Evolutionary conservation across 2,797 vertebrate species (phyloP).

Genomic region (Coluber constrictor): DNA sequence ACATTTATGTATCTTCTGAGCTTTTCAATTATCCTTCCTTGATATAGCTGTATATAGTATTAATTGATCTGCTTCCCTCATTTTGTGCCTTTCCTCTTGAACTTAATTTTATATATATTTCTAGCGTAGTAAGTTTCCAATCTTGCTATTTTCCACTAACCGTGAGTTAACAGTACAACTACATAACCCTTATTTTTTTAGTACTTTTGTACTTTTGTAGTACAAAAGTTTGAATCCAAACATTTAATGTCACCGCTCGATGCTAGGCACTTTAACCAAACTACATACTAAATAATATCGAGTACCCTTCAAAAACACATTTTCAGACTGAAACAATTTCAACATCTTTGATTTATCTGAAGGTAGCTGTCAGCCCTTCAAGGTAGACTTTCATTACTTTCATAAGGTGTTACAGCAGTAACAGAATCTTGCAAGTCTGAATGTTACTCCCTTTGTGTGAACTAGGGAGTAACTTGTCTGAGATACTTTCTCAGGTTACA

Average conservation of each 20-base stretch:
- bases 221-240: constrained; percentile 3
- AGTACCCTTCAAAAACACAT: neutral
- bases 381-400: neutral
- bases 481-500: neutral
- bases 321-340: neutral
- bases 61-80: neutral
- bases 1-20: neutral
- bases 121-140: neutral
- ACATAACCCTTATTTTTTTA: neutral
- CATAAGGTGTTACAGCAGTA: neutral
- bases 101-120: neutral
- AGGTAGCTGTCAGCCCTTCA: neutral
- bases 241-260: fast-evolving
- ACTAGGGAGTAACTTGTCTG: neutral
- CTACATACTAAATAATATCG: neutral
- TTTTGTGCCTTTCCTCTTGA: neutral
- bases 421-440: neutral
- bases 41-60: neutral
- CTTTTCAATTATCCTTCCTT: neutral
- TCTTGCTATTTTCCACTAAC: neutral
- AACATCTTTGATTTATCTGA: neutral
- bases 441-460: neutral
- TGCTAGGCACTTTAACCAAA: neutral
- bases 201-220: neutral
- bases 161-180: neutral